Base-by-base conservation (phyloP, 2,113 vertebrate species). In the Lepus americanus region DNA sequence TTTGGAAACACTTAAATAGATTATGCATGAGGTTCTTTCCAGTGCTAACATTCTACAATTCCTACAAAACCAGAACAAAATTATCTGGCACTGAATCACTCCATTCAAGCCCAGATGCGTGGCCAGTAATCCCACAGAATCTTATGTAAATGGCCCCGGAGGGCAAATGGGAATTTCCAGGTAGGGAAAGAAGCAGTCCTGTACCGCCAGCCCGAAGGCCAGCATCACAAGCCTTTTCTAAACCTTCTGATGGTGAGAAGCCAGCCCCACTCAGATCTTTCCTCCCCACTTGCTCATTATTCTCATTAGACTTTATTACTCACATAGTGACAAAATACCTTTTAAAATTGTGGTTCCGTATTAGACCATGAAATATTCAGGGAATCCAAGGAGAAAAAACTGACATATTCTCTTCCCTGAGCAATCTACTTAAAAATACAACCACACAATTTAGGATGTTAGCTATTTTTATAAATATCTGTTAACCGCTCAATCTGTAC, bases 61-160 rank as follows among this genome's bases (percentile, higher is more conserved):
- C 66, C 74, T 86, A 39, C 73, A 96, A 96, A 96, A 86, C 59
- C 95, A 94, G 72, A 94, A 76, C 1, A 0, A 90, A 92, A 94
- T 93, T 53, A 36, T 61, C 87, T 91, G 89, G 82, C 76, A 51
- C 4, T 64, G 63, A 96, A 44, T 95, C 81, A 88, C 51, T 61
- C 67, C 93, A 67, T 77, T 86, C 51, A 63, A 83, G n/a, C 9
- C 22, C 69, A 64, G 29, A 70, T 20, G 80, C 81, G n/a, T 20
- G 55, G 84, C 81, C 44, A 92, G 61, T 53, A 69, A 90, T 70
- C 64, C 81, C 76, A 92, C 36, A 92, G n/a, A 70, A 49, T 82
- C 67, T 94, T 78, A 3, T 25, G 23, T n/a, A 66, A 94, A 87
- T 64, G 33, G 8, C 6, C 16, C n/a, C 61, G 93, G 72, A 88